phyloP scores from a whole-genome alignment of 1,140 invertebrate genomes.

The Drosophila subobscura region DNA sequence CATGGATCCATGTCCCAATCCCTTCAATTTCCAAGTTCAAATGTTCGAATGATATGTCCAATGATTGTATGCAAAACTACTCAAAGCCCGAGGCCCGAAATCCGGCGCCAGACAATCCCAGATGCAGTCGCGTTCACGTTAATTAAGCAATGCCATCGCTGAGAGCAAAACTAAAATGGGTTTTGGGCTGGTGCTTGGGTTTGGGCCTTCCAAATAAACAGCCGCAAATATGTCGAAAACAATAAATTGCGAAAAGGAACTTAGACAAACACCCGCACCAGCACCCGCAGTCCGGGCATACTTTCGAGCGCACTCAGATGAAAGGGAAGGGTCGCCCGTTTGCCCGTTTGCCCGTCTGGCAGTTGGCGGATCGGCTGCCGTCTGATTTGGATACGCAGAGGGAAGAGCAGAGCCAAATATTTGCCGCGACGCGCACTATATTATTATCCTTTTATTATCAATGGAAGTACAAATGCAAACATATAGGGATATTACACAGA shows the following conservation, averaged over 20 bases:
- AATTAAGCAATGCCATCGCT: slow-evolving; percentile 44
- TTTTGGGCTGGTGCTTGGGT: neutral
- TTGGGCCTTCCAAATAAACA: slow-evolving; percentile 63
- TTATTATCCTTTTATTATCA: slow-evolving; percentile 81
- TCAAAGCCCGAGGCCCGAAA: neutral
- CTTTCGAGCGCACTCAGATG: slow-evolving; percentile 44
- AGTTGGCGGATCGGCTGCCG: neutral
- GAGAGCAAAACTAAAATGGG: slow-evolving; percentile 5
- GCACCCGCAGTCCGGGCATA: slow-evolving; percentile 29
- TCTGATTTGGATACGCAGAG: slow-evolving; percentile 24
- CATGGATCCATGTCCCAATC: too few relatives aligned
- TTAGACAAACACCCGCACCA: slow-evolving; percentile 16
- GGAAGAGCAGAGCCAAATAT: slow-evolving; percentile 53
- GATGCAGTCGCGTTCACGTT: slow-evolving; percentile 48
- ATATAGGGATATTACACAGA: slow-evolving; percentile 7
- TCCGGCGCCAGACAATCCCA: slow-evolving; percentile 10
- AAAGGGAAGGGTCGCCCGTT: slow-evolving; percentile 63
- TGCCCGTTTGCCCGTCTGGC: slow-evolving; percentile 13
- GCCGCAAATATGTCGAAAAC: slow-evolving; percentile 73
- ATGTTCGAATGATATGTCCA: too few relatives aligned
- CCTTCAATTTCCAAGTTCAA: too few relatives aligned
- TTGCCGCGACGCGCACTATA: slow-evolving; percentile 74
- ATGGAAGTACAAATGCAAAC: slow-evolving; percentile 59
- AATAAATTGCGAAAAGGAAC: slow-evolving; percentile 70
- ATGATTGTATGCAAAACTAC: too few relatives aligned